Evolutionary conservation across 2,888 invertebrate species (phyloP).

Genomic region (Drosophila falleni): DNA sequence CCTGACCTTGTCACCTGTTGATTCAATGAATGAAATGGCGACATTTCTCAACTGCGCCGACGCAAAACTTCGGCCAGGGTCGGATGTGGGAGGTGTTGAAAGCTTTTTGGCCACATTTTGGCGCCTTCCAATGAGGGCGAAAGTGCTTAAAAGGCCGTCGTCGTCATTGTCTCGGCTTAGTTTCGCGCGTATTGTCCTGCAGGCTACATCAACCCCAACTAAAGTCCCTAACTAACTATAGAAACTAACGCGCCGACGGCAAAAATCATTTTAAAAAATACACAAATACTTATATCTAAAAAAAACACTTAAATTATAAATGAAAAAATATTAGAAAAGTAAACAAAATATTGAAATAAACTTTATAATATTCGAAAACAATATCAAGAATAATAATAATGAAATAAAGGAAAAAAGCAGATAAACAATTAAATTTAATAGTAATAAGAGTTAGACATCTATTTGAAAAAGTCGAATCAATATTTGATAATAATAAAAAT

Average conservation of each 20-base stretch:
- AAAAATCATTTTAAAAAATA: conserved; percentile 7
- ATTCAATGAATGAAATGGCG: conserved; percentile 50
- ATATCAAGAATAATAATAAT: no score
- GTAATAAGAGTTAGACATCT: no score
- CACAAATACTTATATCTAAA: no score
- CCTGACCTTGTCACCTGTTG: conserved; percentile 68
- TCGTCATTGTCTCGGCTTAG: conserved; percentile 66
- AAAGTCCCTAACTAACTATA: background rate
- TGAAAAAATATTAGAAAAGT: no score
- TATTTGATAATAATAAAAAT: no score
- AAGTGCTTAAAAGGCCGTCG: conserved; percentile 55
- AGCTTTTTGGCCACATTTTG: conserved; percentile 61
- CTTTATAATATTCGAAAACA: background rate
- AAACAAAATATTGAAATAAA: no score
- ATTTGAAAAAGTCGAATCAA: no score
- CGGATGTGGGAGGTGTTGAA: background rate
- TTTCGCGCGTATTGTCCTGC: conserved; percentile 66
- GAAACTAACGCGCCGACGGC: conserved; percentile 24
- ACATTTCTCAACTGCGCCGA: conserved; percentile 35
- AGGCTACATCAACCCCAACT: conserved; percentile 2
- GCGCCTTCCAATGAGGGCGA: conserved; percentile 70
- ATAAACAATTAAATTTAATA: no score
- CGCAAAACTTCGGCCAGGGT: background rate
- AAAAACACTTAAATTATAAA: background rate
- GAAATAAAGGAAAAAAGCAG: no score